A percentile compares a stretch with the other conserved stretches of the same genome.
These are phyloP conservation scores for Thymallus thymallus DNA, from an alignment of 2,113 vertebrate genomes.

Conservation along the genomic window DNA sequence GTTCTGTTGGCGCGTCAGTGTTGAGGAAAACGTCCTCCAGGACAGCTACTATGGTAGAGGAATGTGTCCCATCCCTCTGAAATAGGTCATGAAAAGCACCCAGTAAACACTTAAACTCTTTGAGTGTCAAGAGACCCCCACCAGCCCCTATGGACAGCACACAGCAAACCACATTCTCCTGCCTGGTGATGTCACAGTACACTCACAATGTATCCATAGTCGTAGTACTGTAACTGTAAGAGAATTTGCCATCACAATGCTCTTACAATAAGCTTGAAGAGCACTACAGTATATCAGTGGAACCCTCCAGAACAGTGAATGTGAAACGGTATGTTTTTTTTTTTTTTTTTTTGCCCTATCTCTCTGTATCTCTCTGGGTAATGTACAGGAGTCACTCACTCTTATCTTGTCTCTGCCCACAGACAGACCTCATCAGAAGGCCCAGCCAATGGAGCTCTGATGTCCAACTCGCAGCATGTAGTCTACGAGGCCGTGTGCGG, in stretches of 20 bases:
- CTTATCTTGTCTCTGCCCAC: slow-evolving; percentile 49
- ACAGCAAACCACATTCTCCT: slow-evolving; percentile 9
- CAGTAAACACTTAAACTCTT: slow-evolving; percentile 59
- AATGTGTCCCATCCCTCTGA: slow-evolving; percentile 58
- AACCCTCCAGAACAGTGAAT: not conserved
- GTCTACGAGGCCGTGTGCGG: slow-evolving; percentile 65
- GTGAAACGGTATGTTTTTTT: no score
- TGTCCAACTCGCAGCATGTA: slow-evolving; percentile 53
- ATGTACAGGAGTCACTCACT: not conserved
- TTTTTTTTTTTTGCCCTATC: not conserved
- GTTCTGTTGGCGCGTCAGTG: not conserved
- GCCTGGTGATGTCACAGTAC: not conserved
- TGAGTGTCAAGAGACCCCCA: slow-evolving; percentile 3
- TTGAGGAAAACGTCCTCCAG: slow-evolving; percentile 48
- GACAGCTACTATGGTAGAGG: slow-evolving; percentile 51
- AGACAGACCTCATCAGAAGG: slow-evolving; percentile 64
- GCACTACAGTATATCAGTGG: not conserved
- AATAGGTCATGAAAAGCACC: slow-evolving; percentile 54
- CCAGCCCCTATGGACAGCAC: slow-evolving; percentile 26
- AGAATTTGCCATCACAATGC: not conserved
- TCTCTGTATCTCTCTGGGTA: slow-evolving; percentile 8
- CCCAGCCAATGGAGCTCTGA: slow-evolving; percentile 37
- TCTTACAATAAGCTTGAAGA: not conserved
- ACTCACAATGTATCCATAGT: not conserved
- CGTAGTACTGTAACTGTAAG: not conserved